Evolutionary conservation across 2,797 vertebrate genomes (phyloP), one percentile per base, ranked within the genome.

Genomic region (Peromyscus attwateri): DNA sequence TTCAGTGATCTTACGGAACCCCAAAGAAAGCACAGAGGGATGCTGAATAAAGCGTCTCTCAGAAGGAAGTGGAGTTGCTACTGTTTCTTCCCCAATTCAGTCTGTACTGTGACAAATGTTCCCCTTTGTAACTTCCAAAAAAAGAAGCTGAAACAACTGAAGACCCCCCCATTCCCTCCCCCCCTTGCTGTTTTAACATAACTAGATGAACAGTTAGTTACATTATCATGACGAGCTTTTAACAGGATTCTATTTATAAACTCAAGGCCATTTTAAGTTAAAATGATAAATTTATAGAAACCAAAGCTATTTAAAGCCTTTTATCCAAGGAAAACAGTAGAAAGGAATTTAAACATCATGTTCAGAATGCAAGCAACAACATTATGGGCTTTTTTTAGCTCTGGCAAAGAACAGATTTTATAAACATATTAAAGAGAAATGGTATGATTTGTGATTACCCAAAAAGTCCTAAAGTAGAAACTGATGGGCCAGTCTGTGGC

Each of bases 311-410:
- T 79, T 88, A 87, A 92, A 92, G 23, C n/a, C 55, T 90, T 93
- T 70, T 92, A 43, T 88, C 17, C 60, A 95, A 97, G 60, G 80
- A 62, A 95, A 97, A 95, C 68, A 87, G 55, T 27, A 29, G 75
- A 93, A 92, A 80, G n/a, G 64, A 95, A 92, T 85, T 89, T 95
- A 94, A 94, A 57, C 6, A 95, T 62, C 14, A 64, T 1, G 88
- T 64, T 92, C 91, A 87, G 85, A 60, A 96, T 79, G 25, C 73
- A 95, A 97, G 91, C 79, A 94, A 40, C 87, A 91, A 34, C 37
- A 92, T 89, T 80, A 91, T 14, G 31, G 29, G 14, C 29, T 43
- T 25, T 91, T 89, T 92, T 91, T 76, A 75, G 52, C 79, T 96
- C 79, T 87, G 52, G 43, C n/a, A 95, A 87, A 77, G 73, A 91